Conservation (phyloP, 1,140 invertebrate species). For the Chelonus insularis region DNA sequence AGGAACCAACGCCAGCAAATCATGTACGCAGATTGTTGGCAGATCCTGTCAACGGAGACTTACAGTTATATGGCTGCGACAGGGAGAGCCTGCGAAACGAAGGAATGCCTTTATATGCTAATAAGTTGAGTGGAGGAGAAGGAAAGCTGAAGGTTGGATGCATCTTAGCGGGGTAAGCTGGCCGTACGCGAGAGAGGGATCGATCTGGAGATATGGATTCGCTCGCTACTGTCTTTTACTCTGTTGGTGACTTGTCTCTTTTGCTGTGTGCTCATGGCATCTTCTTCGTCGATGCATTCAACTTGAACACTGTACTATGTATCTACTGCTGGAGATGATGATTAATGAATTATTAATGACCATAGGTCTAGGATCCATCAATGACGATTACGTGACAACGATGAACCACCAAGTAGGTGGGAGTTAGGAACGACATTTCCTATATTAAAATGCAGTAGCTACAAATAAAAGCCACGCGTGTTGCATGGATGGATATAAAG, state of each 20-base stretch:
- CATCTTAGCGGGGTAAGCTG: background rate
- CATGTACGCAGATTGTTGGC: constrained; percentile 57
- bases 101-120: constrained; percentile 62
- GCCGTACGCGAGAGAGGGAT: constrained; percentile 29
- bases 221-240: constrained; percentile 15
- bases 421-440: constrained; percentile 28
- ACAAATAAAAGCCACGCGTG: constrained; percentile 15
- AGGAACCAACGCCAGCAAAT: constrained; percentile 47
- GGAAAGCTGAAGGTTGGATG: constrained; percentile 32
- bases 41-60: constrained; percentile 57
- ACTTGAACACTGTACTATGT: too few relatives aligned
- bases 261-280: too few relatives aligned
- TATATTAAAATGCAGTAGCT: constrained; percentile 3
- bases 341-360: constrained; percentile 60
- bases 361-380: constrained; percentile 42
- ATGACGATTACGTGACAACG: constrained; percentile 36
- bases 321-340: constrained; percentile 44
- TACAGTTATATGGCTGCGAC: constrained; percentile 55
- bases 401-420: constrained; percentile 9
- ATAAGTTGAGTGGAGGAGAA: constrained; percentile 45
- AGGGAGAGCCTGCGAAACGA: constrained; percentile 44
- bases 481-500: constrained; percentile 34
- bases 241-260: background rate
- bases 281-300: too few relatives aligned
- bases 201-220: constrained; percentile 53